Conservation (phyloP, 2,113 vertebrate species). For the Clarias batrachus region DNA sequence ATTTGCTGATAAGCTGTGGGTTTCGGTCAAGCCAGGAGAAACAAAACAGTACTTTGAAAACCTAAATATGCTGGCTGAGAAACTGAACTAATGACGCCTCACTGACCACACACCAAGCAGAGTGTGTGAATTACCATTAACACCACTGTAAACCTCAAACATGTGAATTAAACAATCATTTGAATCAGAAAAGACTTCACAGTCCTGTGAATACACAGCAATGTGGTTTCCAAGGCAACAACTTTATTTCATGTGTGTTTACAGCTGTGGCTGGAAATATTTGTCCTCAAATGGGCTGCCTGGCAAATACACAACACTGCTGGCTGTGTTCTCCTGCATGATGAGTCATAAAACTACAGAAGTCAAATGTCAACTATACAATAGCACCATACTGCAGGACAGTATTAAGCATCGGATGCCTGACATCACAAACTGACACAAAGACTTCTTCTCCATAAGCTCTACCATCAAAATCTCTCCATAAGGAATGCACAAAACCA, state of each 20-base stretch:
- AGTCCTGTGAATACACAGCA: conserved; percentile 21
- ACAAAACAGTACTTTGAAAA: not conserved
- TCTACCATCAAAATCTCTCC: not conserved
- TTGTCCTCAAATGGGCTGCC: conserved; percentile 45
- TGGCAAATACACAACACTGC: conserved; percentile 39
- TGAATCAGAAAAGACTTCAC: conserved; percentile 35
- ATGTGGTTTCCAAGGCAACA: conserved; percentile 38
- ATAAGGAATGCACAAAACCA: not conserved
- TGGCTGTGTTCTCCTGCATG: conserved; percentile 35
- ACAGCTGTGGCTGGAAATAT: conserved; percentile 53
- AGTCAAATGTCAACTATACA: conserved; percentile 36
- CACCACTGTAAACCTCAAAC: not conserved
- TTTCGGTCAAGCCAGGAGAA: conserved; percentile 5
- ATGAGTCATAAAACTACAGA: conserved; percentile 44
- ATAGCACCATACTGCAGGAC: conserved; percentile 7
- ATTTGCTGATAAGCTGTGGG: not conserved
- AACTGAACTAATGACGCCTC: not conserved
- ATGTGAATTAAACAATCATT: conserved; percentile 47
- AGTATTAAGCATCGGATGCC: not conserved
- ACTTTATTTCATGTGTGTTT: conserved; percentile 52
- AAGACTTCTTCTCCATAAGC: not conserved
- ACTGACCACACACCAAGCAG: conserved; percentile 17
- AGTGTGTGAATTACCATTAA: conserved; percentile 5
- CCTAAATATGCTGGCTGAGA: not conserved
- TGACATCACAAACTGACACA: conserved; percentile 12